These are phyloP conservation scores for Acanthacorydalis orientalis DNA, from an alignment of 2,888 invertebrate genomes.

Conservation along the genomic window DNA sequence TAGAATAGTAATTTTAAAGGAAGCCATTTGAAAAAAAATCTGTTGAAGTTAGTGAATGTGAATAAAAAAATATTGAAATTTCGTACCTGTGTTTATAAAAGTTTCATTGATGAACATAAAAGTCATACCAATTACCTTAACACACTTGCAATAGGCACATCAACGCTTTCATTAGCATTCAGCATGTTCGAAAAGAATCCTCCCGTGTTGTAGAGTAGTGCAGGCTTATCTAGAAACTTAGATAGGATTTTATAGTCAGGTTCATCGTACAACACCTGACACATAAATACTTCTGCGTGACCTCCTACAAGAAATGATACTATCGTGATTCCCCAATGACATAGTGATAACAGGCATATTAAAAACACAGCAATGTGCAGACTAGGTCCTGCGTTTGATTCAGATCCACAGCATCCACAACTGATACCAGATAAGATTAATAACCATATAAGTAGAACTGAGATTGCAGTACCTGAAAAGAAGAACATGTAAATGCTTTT, in stretches of 20 bases:
- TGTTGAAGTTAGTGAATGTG: no score
- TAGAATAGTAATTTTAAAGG: no score
- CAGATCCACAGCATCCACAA: slow-evolving; percentile 27
- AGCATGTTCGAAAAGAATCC: slow-evolving; percentile 36
- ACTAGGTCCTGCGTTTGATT: slow-evolving; percentile 21
- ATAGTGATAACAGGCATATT: slow-evolving; percentile 37
- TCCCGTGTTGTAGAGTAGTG: slow-evolving; percentile 37
- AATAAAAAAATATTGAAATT: no score
- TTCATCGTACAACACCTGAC: slow-evolving; percentile 51
- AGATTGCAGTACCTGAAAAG: slow-evolving; percentile 26
- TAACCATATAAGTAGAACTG: slow-evolving; percentile 31
- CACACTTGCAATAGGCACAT: slow-evolving; percentile 33
- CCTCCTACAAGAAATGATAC: slow-evolving; percentile 41
- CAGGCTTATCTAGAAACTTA: slow-evolving; percentile 47
- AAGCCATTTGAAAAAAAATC: no score
- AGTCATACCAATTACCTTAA: slow-evolving; percentile 28
- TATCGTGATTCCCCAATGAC: slow-evolving; percentile 41
- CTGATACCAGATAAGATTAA: slow-evolving; percentile 27
- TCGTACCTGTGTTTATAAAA: not conserved
- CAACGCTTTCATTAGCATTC: slow-evolving; percentile 34
- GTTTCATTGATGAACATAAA: not conserved
- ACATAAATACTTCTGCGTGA: slow-evolving; percentile 51
- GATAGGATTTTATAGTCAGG: slow-evolving; percentile 45
- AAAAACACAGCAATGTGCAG: slow-evolving; percentile 31
- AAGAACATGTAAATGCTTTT: slow-evolving; percentile 15